Evolutionary conservation across 2,113 vertebrate genomes (phyloP).

Genomic region (Sander lucioperca): DNA sequence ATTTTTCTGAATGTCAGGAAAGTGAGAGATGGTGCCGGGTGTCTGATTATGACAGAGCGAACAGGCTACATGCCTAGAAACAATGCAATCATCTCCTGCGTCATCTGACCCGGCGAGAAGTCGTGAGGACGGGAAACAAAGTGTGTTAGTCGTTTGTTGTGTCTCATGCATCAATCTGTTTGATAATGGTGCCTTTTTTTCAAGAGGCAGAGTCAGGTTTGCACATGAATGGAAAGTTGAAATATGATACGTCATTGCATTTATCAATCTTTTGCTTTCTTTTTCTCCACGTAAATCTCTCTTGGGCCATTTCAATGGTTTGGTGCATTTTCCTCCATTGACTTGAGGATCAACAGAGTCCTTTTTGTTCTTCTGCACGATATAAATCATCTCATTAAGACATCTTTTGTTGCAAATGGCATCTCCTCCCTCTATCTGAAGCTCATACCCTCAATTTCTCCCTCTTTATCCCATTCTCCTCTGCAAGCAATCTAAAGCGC

Average conservation of each 20-base stretch:
- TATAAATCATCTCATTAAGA: conserved; percentile 74
- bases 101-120: conserved; percentile 26
- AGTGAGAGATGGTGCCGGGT: conserved; percentile 52
- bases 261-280: conserved; percentile 14
- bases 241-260: conserved; percentile 11
- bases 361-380: conserved; percentile 28
- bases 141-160: conserved; percentile 5
- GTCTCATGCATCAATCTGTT: conserved; percentile 34
- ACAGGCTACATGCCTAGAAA: conserved; percentile 47
- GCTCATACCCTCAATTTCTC: conserved; percentile 43
- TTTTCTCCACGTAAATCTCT: conserved; percentile 2
- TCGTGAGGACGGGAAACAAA: conserved; percentile 5
- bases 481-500: conserved; percentile 45
- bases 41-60: conserved; percentile 57
- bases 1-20: conserved; percentile 60
- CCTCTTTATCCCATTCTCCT: conserved; percentile 52
- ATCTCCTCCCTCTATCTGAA: conserved; percentile 42
- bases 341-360: conserved; percentile 40
- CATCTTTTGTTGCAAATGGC: conserved; percentile 58
- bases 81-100: conserved; percentile 57
- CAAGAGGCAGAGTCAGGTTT: conserved; percentile 23
- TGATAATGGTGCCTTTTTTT: conserved; percentile 22
- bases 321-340: conserved; percentile 9
- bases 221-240: conserved; percentile 27
- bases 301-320: conserved; percentile 14